Conservation (phyloP, 2,797 vertebrate species). For the Craterocephalus amniculus region DNA sequence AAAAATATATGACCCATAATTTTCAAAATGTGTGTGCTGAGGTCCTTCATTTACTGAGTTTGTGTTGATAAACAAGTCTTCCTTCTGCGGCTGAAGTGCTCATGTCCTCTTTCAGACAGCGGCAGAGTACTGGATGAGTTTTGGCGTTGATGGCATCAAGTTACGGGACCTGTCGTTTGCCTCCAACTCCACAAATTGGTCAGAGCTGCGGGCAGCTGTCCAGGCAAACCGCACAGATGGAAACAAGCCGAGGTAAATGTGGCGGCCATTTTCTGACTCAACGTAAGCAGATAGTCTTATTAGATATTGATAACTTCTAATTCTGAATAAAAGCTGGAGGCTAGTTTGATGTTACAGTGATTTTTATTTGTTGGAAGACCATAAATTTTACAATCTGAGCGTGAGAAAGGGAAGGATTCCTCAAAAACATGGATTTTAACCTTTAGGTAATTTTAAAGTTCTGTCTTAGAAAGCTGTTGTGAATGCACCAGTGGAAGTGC, state of each 20-base stretch:
- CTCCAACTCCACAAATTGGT: constrained; percentile 21
- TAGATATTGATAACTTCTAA: too few relatives aligned
- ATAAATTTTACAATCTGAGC: background rate
- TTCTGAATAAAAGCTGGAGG: too few relatives aligned
- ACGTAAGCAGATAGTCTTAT: too few relatives aligned
- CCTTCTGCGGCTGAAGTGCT: constrained; percentile 6
- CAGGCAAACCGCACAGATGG: constrained; percentile 69
- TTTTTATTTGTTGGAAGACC: too few relatives aligned
- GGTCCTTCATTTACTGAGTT: background rate
- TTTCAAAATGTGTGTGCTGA: too few relatives aligned
- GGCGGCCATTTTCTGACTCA: background rate
- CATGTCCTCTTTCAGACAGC: constrained; percentile 73
- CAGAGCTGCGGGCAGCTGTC: constrained; percentile 45
- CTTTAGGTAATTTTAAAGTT: background rate
- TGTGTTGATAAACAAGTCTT: background rate
- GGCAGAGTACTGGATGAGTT: constrained; percentile 80
- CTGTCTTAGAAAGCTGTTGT: background rate
- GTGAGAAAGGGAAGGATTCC: background rate
- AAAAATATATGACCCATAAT: too few relatives aligned
- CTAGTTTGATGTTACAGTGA: too few relatives aligned
- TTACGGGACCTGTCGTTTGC: constrained; percentile 63
- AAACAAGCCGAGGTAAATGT: constrained; percentile 65
- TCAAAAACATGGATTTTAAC: background rate
- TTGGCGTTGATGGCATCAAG: constrained; percentile 86
- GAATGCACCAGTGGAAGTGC: background rate